Evolutionary conservation across 2,888 invertebrate genomes (phyloP).

Genomic region (Tenthredo mesomela): DNA sequence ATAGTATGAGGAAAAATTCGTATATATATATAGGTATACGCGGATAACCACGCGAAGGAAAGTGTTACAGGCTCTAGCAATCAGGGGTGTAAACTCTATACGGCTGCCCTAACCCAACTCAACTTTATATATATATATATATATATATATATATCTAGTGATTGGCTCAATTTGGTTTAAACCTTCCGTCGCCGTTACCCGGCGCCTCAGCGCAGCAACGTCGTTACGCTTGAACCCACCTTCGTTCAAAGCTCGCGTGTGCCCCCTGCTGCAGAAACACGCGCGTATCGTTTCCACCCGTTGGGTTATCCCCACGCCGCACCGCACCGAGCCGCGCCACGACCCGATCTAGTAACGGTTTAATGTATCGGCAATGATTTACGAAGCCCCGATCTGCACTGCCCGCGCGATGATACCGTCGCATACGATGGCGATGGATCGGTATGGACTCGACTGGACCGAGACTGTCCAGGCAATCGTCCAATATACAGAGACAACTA

Average conservation of each 20-base stretch:
- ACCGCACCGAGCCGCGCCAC: too few relatives aligned
- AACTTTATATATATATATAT: not conserved
- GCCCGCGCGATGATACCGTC: slow-evolving; percentile 16
- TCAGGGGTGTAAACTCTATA: not conserved
- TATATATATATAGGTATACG: not conserved
- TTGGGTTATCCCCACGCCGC: not conserved
- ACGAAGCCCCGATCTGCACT: slow-evolving; percentile 55
- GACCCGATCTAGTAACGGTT: slow-evolving; percentile 61
- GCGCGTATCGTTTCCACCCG: slow-evolving; percentile 24
- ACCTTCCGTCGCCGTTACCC: not conserved
- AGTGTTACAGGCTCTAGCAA: not conserved
- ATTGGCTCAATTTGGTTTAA: slow-evolving; percentile 37
- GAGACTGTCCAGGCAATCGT: not conserved
- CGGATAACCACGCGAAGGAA: not conserved
- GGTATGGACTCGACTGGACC: not conserved
- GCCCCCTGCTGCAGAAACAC: not conserved
- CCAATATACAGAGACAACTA: not conserved
- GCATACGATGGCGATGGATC: slow-evolving; percentile 10
- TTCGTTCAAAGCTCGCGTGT: slow-evolving; percentile 34
- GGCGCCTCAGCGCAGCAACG: not conserved
- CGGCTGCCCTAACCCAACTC: not conserved
- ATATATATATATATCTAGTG: not conserved
- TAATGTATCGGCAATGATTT: slow-evolving; percentile 76
- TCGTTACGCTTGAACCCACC: slow-evolving; percentile 16
- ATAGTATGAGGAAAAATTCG: not conserved